A percentile compares a stretch with the other conserved stretches of the same genome.
Conservation (phyloP, 2,113 vertebrate species). For the Epinephelus cyanopodus region DNA sequence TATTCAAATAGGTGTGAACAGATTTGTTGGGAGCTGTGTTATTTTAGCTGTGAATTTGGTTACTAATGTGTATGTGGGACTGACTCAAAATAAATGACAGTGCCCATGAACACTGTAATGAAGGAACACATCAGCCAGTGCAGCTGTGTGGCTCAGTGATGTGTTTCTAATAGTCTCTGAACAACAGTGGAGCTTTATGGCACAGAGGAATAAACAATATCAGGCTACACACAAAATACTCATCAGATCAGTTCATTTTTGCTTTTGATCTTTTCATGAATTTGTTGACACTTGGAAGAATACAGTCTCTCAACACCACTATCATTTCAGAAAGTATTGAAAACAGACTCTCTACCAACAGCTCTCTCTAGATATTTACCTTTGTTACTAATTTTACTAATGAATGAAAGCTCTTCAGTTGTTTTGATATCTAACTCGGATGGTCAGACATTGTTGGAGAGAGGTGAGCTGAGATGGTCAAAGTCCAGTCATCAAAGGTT, state of each 20-base stretch:
- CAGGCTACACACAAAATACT: no score
- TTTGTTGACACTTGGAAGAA: neutral
- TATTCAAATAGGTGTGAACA: no score
- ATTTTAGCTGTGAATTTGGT: no score
- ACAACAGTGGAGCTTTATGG: no score
- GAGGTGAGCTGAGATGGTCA: constrained; percentile 47
- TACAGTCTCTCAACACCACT: no score
- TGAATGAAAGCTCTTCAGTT: constrained; percentile 7
- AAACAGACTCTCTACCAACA: neutral
- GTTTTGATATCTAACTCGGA: constrained; percentile 29
- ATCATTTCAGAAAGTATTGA: neutral
- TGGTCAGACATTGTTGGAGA: constrained; percentile 45
- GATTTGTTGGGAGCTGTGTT: no score
- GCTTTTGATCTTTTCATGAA: neutral
- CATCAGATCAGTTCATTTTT: neutral
- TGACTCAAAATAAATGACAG: neutral
- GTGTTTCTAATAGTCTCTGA: no score
- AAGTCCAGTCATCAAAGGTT: constrained; percentile 55
- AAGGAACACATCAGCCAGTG: neutral
- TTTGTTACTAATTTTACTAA: constrained; percentile 29
- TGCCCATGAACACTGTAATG: neutral
- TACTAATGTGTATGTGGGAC: no score
- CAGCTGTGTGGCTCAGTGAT: neutral
- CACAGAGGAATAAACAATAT: neutral
- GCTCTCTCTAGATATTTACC: neutral